A percentile compares a stretch with the other conserved stretches of the same genome.
Evolutionary conservation across 2,113 vertebrate genomes (phyloP).

Genomic region (Cricetomys ansorgei): DNA sequence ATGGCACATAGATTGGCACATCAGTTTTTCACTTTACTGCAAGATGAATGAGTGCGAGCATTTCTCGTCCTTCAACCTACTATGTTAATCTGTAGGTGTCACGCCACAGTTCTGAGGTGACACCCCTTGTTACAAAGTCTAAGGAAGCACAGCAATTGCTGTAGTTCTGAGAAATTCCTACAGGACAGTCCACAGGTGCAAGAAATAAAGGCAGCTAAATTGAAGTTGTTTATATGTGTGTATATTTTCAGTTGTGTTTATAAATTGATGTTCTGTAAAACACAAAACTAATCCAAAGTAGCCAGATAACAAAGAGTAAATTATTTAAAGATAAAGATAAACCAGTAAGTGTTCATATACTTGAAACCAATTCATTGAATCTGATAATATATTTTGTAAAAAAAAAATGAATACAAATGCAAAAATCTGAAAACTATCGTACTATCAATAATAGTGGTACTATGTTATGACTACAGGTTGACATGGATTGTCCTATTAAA

Average conservation of each 20-base stretch:
- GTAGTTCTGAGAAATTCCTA: constrained; percentile 85
- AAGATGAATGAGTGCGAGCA: constrained; percentile 86
- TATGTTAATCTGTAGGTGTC: constrained; percentile 90
- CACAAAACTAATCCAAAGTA: constrained; percentile 71
- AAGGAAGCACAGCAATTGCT: constrained; percentile 88
- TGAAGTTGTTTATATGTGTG: constrained; percentile 74
- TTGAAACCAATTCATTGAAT: constrained; percentile 76
- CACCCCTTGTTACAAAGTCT: constrained; percentile 88
- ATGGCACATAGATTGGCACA: constrained; percentile 82
- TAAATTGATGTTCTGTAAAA: constrained; percentile 71
- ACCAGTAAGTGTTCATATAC: constrained; percentile 78
- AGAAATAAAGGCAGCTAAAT: constrained; percentile 75
- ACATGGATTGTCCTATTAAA: neutral
- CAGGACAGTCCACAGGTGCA: constrained; percentile 86
- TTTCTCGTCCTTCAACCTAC: constrained; percentile 84
- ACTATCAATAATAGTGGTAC: neutral
- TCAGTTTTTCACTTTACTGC: constrained; percentile 86
- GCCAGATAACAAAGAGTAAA: constrained; percentile 67
- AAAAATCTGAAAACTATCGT: constrained; percentile 41
- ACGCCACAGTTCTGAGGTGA: constrained; percentile 90
- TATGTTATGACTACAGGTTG: neutral
- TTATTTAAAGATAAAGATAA: constrained; percentile 69
- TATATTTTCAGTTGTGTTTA: constrained; percentile 72
- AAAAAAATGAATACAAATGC: constrained; percentile 75
- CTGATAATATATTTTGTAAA: constrained; percentile 75